Base-by-base conservation (phyloP, 2,888 invertebrate genomes). In the Abscondita cerata region DNA sequence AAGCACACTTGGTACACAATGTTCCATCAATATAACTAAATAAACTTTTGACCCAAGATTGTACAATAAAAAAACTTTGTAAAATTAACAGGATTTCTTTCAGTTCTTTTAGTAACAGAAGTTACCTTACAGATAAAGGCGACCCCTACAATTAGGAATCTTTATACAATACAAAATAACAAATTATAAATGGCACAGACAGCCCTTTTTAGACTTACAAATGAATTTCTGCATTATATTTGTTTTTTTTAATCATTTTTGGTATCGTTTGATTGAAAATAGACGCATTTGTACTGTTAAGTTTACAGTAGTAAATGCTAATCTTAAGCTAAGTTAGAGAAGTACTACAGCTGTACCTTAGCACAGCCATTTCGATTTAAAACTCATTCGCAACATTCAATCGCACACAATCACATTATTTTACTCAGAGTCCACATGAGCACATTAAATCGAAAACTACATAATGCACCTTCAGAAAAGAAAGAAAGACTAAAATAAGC, bases 1-100 rank as follows among this genome's bases (percentile, higher is more conserved):
- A 80, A 81, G 81, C 81, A 81, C 80, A 79, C 80, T 79, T 78
- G 80, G 80, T 81, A 80, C 79, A 80, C 76, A 78, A 78, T 76
- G 72, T 71, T 75, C 73, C 73, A 71, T 74, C 74, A 67, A 68
- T 67, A 74, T 74, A 71, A 68, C 67, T 61, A 67, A 66, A 58
- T 41, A 58, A 52, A 59, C 68, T 72, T 69, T 68, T 73, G 74
- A 71, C 68, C 67, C 72, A 71, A 73, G 70, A 70, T 70, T 72
- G 55, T 53, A 54, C 71, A 69, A 70, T 73, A 73, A 73, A 73
- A 66, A 65, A 55, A 73, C 68, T 68, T 70, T 66, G 67, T 70
- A 73, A 71, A 71, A 71, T 70, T 69, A 72, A 74, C 70, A 73
- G 44, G 57, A 59, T 59, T 52, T 59, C 54, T 55, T 60, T 62